Conservation (phyloP, 2,888 invertebrate species). For the Rotaria macrura region DNA sequence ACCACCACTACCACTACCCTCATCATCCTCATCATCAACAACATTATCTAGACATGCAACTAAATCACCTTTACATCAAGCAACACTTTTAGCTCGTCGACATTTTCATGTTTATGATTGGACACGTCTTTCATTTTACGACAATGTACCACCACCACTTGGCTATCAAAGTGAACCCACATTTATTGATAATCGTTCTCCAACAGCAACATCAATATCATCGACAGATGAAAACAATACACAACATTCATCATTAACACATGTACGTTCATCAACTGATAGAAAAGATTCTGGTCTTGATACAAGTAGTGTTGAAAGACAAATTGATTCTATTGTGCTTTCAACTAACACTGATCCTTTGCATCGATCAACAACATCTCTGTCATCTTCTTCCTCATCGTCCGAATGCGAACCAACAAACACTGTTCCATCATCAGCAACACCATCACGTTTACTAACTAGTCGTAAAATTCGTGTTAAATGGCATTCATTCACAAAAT, state of each 20-base stretch:
- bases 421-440: neutral
- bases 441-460: neutral
- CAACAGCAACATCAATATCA: neutral
- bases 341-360: too few species aligned
- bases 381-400: neutral
- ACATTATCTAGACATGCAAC: neutral
- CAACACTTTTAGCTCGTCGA: neutral
- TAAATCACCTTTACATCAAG: neutral
- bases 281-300: neutral
- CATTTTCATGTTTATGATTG: slow-evolving; percentile 22
- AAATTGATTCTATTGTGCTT: neutral
- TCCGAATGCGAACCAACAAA: neutral
- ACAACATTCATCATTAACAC: too few species aligned
- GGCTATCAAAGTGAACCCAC: neutral
- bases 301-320: slow-evolving; percentile 5
- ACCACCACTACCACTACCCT: too few species aligned
- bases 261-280: neutral
- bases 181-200: neutral
- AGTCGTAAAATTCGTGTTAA: neutral
- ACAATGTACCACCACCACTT: slow-evolving; percentile 1
- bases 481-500: slow-evolving; percentile 21
- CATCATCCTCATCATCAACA: too few species aligned
- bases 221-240: neutral
- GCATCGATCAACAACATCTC: neutral
- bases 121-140: slow-evolving; percentile 12